A percentile compares a stretch with the other conserved stretches of the same genome.
phyloP scores from a whole-genome alignment of 2,888 invertebrate genomes.

The Harpalus rufipes region DNA sequence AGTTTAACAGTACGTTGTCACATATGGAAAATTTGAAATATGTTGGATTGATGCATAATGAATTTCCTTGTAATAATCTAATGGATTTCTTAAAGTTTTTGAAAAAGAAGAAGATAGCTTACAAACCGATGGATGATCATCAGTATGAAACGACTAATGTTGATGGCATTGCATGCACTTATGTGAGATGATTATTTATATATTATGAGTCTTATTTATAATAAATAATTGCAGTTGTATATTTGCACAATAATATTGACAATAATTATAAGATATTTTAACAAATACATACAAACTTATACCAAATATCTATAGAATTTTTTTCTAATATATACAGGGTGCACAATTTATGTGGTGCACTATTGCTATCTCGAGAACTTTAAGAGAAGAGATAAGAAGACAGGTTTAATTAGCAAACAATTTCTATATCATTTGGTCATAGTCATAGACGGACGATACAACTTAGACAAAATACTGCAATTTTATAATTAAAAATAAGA shows the following conservation, averaged over 20 bases:
- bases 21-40: conserved; percentile 60
- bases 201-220: not conserved
- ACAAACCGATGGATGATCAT: conserved; percentile 40
- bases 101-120: conserved; percentile 41
- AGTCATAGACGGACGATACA: no score
- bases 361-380: no score
- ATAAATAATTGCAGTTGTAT: not conserved
- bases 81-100: conserved; percentile 60
- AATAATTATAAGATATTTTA: not conserved
- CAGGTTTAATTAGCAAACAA: no score
- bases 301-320: no score
- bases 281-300: no score
- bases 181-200: conserved; percentile 1
- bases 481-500: not conserved
- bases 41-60: conserved; percentile 54
- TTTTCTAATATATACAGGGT: no score
- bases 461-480: no score
- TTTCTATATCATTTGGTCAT: no score
- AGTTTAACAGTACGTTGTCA: conserved; percentile 54
- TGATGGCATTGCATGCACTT: conserved; percentile 61
- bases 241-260: not conserved
- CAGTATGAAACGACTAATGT: conserved; percentile 55
- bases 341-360: no score
- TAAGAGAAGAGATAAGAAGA: no score
- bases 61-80: conserved; percentile 61